Conservation (phyloP, 2,113 vertebrate genomes). For the Clupea harengus region DNA sequence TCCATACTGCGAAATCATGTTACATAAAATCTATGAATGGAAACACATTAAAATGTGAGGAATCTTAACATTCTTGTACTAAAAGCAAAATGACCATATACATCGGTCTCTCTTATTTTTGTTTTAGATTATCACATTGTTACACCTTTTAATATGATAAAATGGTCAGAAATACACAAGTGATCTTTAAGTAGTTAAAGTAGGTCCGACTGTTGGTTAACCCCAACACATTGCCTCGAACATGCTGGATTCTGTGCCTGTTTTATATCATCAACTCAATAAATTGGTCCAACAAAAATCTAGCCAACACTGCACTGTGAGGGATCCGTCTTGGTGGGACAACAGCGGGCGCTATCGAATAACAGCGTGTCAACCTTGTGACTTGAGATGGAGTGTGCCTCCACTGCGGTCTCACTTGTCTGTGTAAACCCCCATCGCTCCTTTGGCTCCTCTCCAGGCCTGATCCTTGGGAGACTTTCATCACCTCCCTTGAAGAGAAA, state of each 20-base stretch:
- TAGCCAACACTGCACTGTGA: background rate
- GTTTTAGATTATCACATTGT: too few species aligned
- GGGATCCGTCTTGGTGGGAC: conserved; percentile 12
- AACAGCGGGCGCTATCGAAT: conserved; percentile 44
- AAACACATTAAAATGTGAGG: too few species aligned
- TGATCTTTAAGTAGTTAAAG: background rate
- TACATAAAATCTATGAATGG: too few species aligned
- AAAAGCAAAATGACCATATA: too few species aligned
- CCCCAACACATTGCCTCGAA: background rate
- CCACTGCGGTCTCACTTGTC: conserved; percentile 50
- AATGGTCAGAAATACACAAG: background rate
- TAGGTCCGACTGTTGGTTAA: background rate
- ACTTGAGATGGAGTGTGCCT: conserved; percentile 53
- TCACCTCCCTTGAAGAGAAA: conserved; percentile 54
- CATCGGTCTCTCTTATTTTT: too few species aligned
- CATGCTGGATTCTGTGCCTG: background rate
- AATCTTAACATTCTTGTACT: too few species aligned
- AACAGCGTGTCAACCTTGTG: conserved; percentile 46
- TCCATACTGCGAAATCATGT: too few species aligned
- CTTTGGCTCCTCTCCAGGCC: conserved; percentile 38
- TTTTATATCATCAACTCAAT: background rate
- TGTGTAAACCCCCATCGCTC: conserved; percentile 17
- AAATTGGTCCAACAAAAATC: background rate
- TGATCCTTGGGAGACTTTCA: conserved; percentile 55
- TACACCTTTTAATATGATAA: background rate